Evolutionary conservation across 2,888 invertebrate species (phyloP).

Genomic region (Lycocerus yunnanus): DNA sequence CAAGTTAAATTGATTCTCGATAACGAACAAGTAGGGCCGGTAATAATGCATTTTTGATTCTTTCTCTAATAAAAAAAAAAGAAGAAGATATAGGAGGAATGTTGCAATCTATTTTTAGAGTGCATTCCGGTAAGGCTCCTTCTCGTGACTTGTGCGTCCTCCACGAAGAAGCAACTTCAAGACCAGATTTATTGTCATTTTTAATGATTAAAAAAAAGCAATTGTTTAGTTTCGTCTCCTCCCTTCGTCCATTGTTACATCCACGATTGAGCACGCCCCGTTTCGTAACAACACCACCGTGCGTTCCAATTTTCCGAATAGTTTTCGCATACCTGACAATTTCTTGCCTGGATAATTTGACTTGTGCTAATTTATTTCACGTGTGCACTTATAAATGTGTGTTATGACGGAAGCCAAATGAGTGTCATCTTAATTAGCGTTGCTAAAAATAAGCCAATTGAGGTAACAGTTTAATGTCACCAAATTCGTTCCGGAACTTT

Average conservation of each 20-base stretch:
- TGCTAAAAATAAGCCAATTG: not conserved
- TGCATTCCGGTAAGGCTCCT: slow-evolving; percentile 39
- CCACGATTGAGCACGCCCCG: not conserved
- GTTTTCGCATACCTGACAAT: slow-evolving; percentile 12
- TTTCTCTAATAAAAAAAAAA: not conserved
- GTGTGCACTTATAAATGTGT: slow-evolving; percentile 2
- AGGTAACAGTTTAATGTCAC: not conserved
- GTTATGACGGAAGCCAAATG: slow-evolving; percentile 17
- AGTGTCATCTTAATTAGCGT: not conserved
- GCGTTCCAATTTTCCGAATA: not conserved
- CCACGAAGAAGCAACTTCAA: slow-evolving; percentile 20
- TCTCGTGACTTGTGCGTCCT: slow-evolving; percentile 41
- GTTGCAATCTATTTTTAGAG: slow-evolving; percentile 37
- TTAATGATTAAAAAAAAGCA: slow-evolving; percentile 7
- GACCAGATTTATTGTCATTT: slow-evolving; percentile 28
- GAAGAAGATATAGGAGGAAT: slow-evolving; percentile 9
- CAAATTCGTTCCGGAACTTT: not conserved
- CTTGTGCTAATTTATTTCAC: slow-evolving; percentile 16
- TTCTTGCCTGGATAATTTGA: slow-evolving; percentile 13
- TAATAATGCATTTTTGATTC: slow-evolving; percentile 1
- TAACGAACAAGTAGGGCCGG: not conserved
- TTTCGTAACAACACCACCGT: not conserved
- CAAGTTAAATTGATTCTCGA: slow-evolving; percentile 9
- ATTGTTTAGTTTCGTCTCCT: slow-evolving; percentile 1
- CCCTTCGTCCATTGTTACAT: not conserved